Base-by-base conservation (phyloP, 2,888 invertebrate genomes). In the Netelia fuscicornis region DNA sequence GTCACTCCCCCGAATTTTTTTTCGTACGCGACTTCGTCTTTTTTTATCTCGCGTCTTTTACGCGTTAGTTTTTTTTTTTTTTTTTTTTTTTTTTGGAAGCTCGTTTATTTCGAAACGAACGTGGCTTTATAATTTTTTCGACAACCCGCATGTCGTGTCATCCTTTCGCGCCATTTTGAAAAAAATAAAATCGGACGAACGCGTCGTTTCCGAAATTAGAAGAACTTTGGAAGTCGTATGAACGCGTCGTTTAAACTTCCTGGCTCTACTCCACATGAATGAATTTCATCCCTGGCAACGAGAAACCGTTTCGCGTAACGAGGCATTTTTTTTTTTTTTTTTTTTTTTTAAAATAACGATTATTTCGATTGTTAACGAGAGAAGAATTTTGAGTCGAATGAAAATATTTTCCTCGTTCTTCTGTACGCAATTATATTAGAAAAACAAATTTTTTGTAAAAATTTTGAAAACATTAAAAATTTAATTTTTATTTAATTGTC, bases 151-250 rank as follows among this genome's bases (percentile, higher is more conserved):
- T 30, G 30, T 30, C 30, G 30, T 30, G 5, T 5, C 30, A 30
- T 5, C 30, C 30, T 30, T 30, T 30, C 30, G 30, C 30, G 30
- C 5, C 30, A 5, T 0, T 2, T 30, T 30, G 30, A 30, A 30
- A 30, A 30, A 48, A 13, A 13, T 1, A 13, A 48, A 48, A 48
- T 48, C 48, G 30, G 30, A 30, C 30, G 30, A 30, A 5, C 30
- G 54, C n/a, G 13, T 6, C 2, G 23, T 48, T 68, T 44, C 78
- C 82, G 75, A 79, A 86, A 86, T 85, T 86, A 83, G 80, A 76
- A 70, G 77, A 82, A 76, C 67, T 81, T 84, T 71, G 81, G 20
- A 30, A 48, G 48, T 48, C 48, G 48, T 48, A 44, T 42, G 20
- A 42, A 42, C 42, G 60, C 2, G 23, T 9, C 2, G 42, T 8